These are phyloP conservation scores for Macquaria australasica DNA, from an alignment of 2,113 vertebrate genomes.

Conservation along the genomic window DNA sequence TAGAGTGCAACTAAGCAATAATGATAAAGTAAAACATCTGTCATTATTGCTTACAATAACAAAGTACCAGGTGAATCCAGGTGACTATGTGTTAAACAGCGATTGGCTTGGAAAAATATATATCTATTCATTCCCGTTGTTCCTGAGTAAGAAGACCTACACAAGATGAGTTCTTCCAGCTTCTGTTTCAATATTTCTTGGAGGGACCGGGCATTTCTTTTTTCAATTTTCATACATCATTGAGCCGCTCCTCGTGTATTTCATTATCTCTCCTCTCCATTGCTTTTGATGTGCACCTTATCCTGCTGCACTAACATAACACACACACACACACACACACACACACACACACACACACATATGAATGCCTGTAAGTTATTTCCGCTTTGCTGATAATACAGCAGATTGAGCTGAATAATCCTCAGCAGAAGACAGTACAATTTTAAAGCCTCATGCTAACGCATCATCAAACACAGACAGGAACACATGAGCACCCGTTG, in stretches of 20 bases:
- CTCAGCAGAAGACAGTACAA: constrained; percentile 1
- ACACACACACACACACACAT: background rate
- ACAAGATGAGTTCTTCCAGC: background rate
- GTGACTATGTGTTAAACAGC: background rate
- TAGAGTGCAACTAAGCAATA: background rate
- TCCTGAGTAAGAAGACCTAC: background rate
- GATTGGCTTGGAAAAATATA: background rate
- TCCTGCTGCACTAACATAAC: background rate
- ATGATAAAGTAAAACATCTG: background rate
- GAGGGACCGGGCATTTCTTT: background rate
- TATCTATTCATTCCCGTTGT: background rate
- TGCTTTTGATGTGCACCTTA: constrained; percentile 45
- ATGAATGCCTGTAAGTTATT: constrained; percentile 3
- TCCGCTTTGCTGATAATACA: constrained; percentile 21
- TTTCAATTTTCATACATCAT: background rate
- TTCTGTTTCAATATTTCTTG: background rate
- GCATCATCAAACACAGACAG: constrained; percentile 14
- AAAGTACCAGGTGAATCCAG: background rate
- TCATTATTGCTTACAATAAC: background rate
- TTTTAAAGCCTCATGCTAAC: background rate
- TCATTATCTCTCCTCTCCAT: constrained; percentile 26
- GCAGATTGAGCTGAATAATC: constrained; percentile 35
- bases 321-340: background rate
- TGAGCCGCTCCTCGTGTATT: constrained; percentile 17
- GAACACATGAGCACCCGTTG: constrained; percentile 10